Evolutionary conservation across 1,140 invertebrate genomes (phyloP).

Genomic region (Drosophila leontia): DNA sequence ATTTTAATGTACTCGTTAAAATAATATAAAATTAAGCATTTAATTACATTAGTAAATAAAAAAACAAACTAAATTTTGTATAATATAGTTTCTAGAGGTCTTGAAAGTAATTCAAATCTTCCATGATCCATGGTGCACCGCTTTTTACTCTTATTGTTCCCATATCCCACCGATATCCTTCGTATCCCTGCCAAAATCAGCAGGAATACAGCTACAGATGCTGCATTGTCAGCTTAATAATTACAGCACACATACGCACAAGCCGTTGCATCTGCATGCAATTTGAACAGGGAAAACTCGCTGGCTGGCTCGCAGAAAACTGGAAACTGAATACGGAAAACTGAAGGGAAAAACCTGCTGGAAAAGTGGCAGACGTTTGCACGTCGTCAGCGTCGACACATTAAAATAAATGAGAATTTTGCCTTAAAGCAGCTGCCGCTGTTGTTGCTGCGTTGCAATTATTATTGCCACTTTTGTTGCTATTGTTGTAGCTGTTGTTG

Average conservation of each 20-base stretch:
- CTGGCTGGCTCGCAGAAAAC: conserved; percentile 15
- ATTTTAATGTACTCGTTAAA: not conserved
- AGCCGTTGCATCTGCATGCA: conserved; percentile 58
- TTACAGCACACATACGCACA: conserved; percentile 50
- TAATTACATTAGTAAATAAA: not conserved
- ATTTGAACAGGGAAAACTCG: conserved; percentile 57
- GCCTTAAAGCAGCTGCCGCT: conserved; percentile 64
- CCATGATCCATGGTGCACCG: not conserved
- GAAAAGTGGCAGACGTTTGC: conserved; percentile 79
- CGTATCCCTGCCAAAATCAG: conserved; percentile 18
- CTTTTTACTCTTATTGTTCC: not conserved
- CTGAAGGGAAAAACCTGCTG: conserved; percentile 57
- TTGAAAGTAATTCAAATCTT: not conserved
- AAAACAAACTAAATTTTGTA: not conserved
- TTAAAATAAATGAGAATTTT: conserved; percentile 82
- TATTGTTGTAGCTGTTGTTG: conserved; percentile 19
- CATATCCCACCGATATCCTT: not conserved
- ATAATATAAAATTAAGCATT: not conserved
- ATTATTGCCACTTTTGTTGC: conserved; percentile 36
- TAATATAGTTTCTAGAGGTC: too few relatives aligned
- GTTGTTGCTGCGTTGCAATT: conserved; percentile 40
- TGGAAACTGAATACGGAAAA: conserved; percentile 22
- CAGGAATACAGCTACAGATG: conserved; percentile 32
- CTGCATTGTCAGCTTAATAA: conserved; percentile 78
- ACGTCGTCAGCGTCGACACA: conserved; percentile 79